Evolutionary conservation across 2,113 vertebrate genomes (phyloP), one percentile per base, ranked within the genome.

Genomic region (Ochotona curzoniae): DNA sequence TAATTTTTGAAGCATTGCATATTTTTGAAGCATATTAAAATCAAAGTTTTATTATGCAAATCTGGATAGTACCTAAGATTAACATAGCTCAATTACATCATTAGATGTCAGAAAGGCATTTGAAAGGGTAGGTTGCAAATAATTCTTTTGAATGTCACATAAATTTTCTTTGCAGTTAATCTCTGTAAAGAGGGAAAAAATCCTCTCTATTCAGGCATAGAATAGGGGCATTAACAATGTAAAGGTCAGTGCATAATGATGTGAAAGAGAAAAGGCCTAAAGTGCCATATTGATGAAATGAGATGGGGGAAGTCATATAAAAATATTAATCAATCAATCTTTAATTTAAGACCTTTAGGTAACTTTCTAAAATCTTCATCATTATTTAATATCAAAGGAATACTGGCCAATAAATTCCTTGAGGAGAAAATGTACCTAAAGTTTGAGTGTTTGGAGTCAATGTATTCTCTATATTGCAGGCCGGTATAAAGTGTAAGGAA

Each of bases 161-260:
- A 97, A 94, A 96, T 96, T 97, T 97, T 91, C 90, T 96, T 96
- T 90, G 75, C 78, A 95, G 91, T 87, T 96, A 95, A 96, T 97
- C 92, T 95, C 87, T 83, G 84, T 95, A 93, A 96, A 95, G 93
- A 93, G 54, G 81, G n/a, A 73, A 91, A 96, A 95, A 93, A 84
- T 23, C 87, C 87, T 93, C 82, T 95, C 93, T 96, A 93, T 87
- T 97, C 95, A 93, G 93, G 91, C 96, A 95, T 95, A 94, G 96
- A 95, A 95, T 90, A 95, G 93, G 96, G 91, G 74, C 92, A 97
- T 96, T 96, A 96, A 95, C 95, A 96, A 96, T 86, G 95, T 95
- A 97, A 97, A 97, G 97, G 97, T 97, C 97, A 97, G 82, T 91
- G 96, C 93, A 95, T 97, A 97, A 97, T 96, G 92, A 94, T 94